Evolutionary conservation across 2,888 invertebrate genomes (phyloP), one percentile per base, ranked within the genome.

Genomic region (Mycalesis mineus): DNA sequence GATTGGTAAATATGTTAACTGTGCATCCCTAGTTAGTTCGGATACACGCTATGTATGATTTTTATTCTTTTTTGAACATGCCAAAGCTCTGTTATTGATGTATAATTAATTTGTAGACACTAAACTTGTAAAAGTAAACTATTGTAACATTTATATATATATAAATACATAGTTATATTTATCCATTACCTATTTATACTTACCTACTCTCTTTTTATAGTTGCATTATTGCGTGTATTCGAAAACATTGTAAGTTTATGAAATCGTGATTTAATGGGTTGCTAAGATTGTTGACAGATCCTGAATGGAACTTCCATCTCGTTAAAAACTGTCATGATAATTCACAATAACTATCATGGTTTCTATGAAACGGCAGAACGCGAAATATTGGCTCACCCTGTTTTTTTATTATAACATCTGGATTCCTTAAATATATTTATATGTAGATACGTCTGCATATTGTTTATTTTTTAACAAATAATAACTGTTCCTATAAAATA

Each of bases 21-120:
- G 55, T 59, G 60, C 62, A 60, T 54, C 59, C 58, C 57, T 60
- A 57, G 48, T 62, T 61, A 53, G 67, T 67, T 77, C 74, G 72
- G 68, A 68, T 69, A 71, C 69, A 63, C 67, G 68, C 55, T 41
- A 33, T 39, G 55, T 53, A 22, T 42, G 15, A 48, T 41, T 22
- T 55, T 49, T 52, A 36, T 36, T 47, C 45, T 39, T 39, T 41
- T 54, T 54, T 56, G 37, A 45, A 56, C 15, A 60, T 59, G 52
- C 57, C 62, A 59, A 62, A 62, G 56, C 31, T 15, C 36, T 58
- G 54, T 50, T 61, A 58, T 51, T 37, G 51, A 58, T 45, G 13
- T 52, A 33, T 45, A 53, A 48, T 29, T 56, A 44, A 61, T 55
- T 55, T 40, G 47, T 61, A 55, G 39, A 52, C 40, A 8, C 41